These are phyloP conservation scores for Botia almorhae DNA, from an alignment of 2,797 vertebrate species.

Conservation along the genomic window DNA sequence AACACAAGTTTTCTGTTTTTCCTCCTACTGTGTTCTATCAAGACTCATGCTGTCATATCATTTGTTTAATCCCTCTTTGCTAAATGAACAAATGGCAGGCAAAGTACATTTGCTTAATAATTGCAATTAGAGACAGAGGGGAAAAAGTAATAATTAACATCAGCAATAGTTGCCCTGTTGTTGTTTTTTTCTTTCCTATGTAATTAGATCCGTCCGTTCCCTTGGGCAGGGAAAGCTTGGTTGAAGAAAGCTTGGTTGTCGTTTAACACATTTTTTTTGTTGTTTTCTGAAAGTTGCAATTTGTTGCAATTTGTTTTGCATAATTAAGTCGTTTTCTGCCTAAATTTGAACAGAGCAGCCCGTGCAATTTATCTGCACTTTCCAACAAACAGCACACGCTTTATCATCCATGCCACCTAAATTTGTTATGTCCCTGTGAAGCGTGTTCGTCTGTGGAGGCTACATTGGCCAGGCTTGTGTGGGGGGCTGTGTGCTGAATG, in stretches of 20 bases:
- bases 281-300: not conserved
- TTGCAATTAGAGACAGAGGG: conserved; percentile 35
- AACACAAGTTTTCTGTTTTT: conserved; percentile 4
- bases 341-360: conserved; percentile 54
- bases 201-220: conserved; percentile 32
- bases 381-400: conserved; percentile 42
- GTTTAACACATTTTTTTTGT: not conserved
- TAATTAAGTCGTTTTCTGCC: conserved; percentile 72
- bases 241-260: conserved; percentile 67
- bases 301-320: conserved; percentile 50
- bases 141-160: conserved; percentile 54
- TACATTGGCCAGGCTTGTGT: conserved; percentile 58
- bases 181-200: conserved; percentile 29
- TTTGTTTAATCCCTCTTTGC: conserved; percentile 41
- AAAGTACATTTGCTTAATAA: conserved; percentile 46
- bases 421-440: conserved; percentile 67
- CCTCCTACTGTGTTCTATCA: conserved; percentile 15
- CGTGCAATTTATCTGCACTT: conserved; percentile 65
- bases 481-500: conserved; percentile 49
- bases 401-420: conserved; percentile 64
- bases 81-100: conserved; percentile 40
- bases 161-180: conserved; percentile 48
- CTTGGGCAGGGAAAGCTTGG: conserved; percentile 58
- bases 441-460: conserved; percentile 57
- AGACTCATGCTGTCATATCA: conserved; percentile 39